Conservation (phyloP, 2,797 vertebrate species). For the Menidia menidia region DNA sequence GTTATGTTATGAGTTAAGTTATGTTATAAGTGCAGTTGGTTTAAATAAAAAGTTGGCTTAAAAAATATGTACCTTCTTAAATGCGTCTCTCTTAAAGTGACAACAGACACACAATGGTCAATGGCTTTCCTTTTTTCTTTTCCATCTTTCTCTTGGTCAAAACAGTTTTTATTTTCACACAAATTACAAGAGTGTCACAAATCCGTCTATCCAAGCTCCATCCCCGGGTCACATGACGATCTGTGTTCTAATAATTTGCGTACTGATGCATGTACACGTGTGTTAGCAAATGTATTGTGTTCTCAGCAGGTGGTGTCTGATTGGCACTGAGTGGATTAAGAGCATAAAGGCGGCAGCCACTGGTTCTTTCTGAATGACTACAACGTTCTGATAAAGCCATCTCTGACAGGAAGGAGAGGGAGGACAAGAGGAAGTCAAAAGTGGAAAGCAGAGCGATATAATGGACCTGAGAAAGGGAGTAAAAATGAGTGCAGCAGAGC, state of each 20-base stretch:
- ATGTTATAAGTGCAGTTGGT: too few relatives aligned
- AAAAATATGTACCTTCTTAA: too few relatives aligned
- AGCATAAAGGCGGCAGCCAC: constrained; percentile 38
- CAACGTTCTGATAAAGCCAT: constrained; percentile 46
- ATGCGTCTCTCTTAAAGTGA: too few relatives aligned
- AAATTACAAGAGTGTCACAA: too few relatives aligned
- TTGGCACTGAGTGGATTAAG: constrained; percentile 47
- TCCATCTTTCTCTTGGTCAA: too few relatives aligned
- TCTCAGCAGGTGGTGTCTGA: constrained; percentile 26
- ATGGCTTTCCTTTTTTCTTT: too few relatives aligned
- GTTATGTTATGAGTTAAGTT: too few relatives aligned
- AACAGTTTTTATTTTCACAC: too few relatives aligned
- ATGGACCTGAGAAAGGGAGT: constrained; percentile 12
- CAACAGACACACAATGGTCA: too few relatives aligned
- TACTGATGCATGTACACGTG: constrained; percentile 1
- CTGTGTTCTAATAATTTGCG: constrained; percentile 14
- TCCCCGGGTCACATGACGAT: too few relatives aligned
- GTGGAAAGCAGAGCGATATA: constrained; percentile 16
- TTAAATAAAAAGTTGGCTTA: too few relatives aligned
- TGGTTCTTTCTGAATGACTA: constrained; percentile 48
- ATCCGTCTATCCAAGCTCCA: too few relatives aligned
- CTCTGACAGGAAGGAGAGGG: constrained; percentile 21
- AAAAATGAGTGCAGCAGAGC: constrained; percentile 27
- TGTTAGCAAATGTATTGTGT: constrained; percentile 1
- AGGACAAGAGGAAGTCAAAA: constrained; percentile 31